Evolutionary conservation across 2,797 vertebrate species (phyloP), one percentile per base, ranked within the genome.

Genomic region (Acanthurus leucopareius): DNA sequence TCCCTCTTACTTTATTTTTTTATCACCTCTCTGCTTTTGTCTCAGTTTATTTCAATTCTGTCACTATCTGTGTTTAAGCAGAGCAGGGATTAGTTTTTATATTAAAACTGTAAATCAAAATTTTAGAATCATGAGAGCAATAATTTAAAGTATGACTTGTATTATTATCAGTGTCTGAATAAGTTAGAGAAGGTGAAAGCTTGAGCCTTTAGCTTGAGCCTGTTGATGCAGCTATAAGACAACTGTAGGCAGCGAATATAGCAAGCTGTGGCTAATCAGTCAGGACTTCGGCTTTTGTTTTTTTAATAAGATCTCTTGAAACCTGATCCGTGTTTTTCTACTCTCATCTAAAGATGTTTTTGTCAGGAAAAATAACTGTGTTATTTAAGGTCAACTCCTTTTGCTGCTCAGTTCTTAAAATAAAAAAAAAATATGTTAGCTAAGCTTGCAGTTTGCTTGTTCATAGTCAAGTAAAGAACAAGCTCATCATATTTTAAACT

Each of bases 1-100:
- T 52, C 72, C 78, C 49, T 69, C 38, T 42, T 53, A 15, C 51
- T 64, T 20, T 49, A 15, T 75, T 77, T 58, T 54, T 5, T 22
- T 1, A 28, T 7, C 11, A 38, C n/a, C 58, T 70, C 58, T 59
- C 53, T 65, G 25, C 45, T 20, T 44, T 73, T 61, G 58, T 76
- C 44, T 69, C 20, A 53, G 25, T 63, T 57, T 64, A 28, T 82
- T 40, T 5, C 57, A 38, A 60, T 10, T 32, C 32, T 40, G 7
- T 49, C 47, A 40, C 19, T 53, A 38, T 65, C 42, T 19, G 5
- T 13, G 6, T 75, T 7, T n/a, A 45, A 25, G 7, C 11, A 32
- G 13, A 59, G 17, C 25, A 52, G 10, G 4, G 58, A 38, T 64
- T 64, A 40, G 14, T 51, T 77, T 58, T 49, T 5, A 35, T 58